phyloP scores from a whole-genome alignment of 2,113 vertebrate species.

The Forbesichthys papilliferus region DNA sequence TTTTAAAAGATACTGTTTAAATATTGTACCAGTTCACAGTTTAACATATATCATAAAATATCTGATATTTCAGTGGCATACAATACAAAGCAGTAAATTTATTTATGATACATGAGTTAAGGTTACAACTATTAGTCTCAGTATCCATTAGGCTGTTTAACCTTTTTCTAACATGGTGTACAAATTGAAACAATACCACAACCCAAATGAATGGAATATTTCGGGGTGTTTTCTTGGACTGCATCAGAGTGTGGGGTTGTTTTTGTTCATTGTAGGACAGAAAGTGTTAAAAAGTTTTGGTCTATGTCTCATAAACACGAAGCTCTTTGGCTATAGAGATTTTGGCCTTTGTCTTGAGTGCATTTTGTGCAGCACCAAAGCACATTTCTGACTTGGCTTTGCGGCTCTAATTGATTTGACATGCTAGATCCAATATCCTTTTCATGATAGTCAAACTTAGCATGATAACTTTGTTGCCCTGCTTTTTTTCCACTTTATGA shows the following conservation, averaged over 20 bases:
- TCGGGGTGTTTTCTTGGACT: background rate
- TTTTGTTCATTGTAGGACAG: slow-evolving; percentile 11
- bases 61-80: no score
- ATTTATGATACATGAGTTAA: no score
- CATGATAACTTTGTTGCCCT: slow-evolving; percentile 71
- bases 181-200: slow-evolving; percentile 11
- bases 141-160: background rate
- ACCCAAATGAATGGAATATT: slow-evolving; percentile 22
- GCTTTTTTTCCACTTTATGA: slow-evolving; percentile 67
- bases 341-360: slow-evolving; percentile 70
- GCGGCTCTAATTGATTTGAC: slow-evolving; percentile 79
- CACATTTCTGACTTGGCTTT: slow-evolving; percentile 78
- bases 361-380: slow-evolving; percentile 64
- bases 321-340: slow-evolving; percentile 53
- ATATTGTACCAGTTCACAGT: no score
- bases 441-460: slow-evolving; percentile 80
- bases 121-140: slow-evolving; percentile 8
- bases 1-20: no score
- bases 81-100: no score
- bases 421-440: slow-evolving; percentile 80
- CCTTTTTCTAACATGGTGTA: background rate
- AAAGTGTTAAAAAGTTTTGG: slow-evolving; percentile 40
- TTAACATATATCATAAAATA: no score
- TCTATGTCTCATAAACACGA: slow-evolving; percentile 38
- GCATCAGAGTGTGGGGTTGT: background rate